Conservation (phyloP, 2,888 invertebrate genomes). For the Drosophila hamatofila region DNA sequence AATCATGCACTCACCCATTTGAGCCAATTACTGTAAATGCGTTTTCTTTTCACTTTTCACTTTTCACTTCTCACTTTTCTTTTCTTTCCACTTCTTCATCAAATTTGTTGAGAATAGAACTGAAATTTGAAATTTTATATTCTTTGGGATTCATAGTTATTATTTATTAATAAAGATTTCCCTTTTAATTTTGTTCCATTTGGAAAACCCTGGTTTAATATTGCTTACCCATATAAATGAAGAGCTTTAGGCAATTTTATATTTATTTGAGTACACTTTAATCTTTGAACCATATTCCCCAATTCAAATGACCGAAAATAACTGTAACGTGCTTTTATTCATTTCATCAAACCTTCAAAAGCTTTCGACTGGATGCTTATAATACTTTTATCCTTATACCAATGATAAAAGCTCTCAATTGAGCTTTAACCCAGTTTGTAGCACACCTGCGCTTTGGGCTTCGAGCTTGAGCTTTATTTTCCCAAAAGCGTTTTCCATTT, state of each 20-base stretch:
- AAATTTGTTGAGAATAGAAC: not conserved
- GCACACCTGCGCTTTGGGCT: constrained; percentile 4
- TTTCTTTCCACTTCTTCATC: constrained; percentile 9
- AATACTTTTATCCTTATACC: constrained; percentile 17
- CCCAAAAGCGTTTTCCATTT: not conserved
- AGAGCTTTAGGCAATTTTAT: too few species aligned
- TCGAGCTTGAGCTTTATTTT: constrained; percentile 18
- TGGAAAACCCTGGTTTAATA: too few species aligned
- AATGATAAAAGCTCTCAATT: constrained; percentile 4
- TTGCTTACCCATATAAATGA: too few species aligned
- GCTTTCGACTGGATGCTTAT: not conserved
- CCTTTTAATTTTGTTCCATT: too few species aligned
- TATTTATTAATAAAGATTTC: too few species aligned
- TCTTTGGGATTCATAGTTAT: too few species aligned
- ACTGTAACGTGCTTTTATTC: not conserved
- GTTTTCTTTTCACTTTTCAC: constrained; percentile 39
- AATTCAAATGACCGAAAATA: not conserved
- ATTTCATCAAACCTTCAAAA: not conserved
- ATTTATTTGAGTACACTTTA: not conserved
- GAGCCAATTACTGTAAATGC: constrained; percentile 63
- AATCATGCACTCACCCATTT: constrained; percentile 60
- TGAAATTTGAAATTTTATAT: too few species aligned
- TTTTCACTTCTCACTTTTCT: constrained; percentile 25
- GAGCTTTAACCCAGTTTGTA: not conserved
- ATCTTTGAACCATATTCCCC: not conserved